These are phyloP conservation scores for Phrynocephalus versicolor DNA, from an alignment of 2,113 vertebrate genomes.

Conservation along the genomic window DNA sequence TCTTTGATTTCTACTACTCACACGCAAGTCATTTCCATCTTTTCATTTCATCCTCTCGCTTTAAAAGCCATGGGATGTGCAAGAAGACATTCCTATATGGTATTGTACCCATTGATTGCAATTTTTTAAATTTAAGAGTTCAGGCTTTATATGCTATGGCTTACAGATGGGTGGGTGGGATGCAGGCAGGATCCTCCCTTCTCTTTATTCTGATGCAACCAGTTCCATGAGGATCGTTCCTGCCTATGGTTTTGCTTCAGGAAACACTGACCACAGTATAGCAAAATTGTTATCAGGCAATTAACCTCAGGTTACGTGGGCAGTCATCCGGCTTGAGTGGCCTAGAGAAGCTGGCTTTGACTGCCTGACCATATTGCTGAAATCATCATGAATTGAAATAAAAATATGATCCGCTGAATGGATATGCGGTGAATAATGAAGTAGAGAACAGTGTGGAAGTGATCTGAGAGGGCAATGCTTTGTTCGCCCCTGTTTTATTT, in stretches of 20 bases:
- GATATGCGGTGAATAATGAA: not conserved
- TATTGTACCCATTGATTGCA: no score
- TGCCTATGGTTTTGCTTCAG: not conserved
- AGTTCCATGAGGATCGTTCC: not conserved
- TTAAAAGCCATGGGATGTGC: no score
- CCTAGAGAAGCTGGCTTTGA: not conserved
- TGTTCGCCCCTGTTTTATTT: not conserved
- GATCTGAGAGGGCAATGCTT: not conserved
- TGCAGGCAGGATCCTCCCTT: no score
- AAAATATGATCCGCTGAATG: not conserved
- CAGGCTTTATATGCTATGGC: no score
- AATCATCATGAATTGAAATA: not conserved
- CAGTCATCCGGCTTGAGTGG: not conserved
- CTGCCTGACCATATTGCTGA: not conserved
- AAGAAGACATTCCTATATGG: no score
- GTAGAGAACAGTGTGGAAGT: not conserved
- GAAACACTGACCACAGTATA: not conserved
- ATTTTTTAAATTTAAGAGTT: no score
- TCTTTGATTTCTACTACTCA: no score
- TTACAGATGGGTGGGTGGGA: no score
- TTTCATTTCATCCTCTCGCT: no score
- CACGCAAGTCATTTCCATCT: no score
- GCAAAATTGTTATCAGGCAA: not conserved
- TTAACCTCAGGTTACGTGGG: not conserved
- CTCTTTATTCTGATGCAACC: no score